Percentiles rank a stretch among this genome's conserved stretches.
Evolutionary conservation across 92 coral and sea anemone genomes (phyloP).

Genomic region (Palythoa grandis): DNA sequence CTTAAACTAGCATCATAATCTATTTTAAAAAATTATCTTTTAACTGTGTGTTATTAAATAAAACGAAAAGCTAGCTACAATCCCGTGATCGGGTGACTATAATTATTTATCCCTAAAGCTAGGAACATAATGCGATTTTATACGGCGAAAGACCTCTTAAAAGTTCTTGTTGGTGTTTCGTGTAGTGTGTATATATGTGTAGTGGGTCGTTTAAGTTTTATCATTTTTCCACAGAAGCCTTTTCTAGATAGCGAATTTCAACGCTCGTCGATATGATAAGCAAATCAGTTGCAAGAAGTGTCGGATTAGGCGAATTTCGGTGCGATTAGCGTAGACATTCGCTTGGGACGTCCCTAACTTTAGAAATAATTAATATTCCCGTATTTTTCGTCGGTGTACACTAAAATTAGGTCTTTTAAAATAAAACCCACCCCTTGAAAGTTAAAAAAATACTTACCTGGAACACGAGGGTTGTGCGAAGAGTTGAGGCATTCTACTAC

Average conservation of each 20-base stretch:
- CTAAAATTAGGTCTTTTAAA: not conserved
- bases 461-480: slow-evolving; percentile 56
- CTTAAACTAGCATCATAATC: too few relatives aligned
- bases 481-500: slow-evolving; percentile 50
- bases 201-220: not conserved
- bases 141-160: not conserved
- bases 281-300: not conserved
- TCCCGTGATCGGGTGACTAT: not conserved
- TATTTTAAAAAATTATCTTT: too few relatives aligned
- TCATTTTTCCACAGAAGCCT: slow-evolving; percentile 10
- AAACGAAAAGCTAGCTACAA: not conserved
- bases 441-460: slow-evolving; percentile 46
- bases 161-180: not conserved
- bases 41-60: not conserved
- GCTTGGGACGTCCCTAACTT: not conserved
- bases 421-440: not conserved
- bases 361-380: not conserved
- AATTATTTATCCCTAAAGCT: not conserved
- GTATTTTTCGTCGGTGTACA: not conserved
- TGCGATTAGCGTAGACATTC: not conserved
- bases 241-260: not conserved
- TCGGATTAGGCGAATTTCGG: not conserved
- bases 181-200: not conserved
- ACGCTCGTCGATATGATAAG: not conserved
- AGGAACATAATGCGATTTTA: not conserved